phyloP scores from a whole-genome alignment of 2,797 vertebrate species.

The Pseudopleuronectes americanus region DNA sequence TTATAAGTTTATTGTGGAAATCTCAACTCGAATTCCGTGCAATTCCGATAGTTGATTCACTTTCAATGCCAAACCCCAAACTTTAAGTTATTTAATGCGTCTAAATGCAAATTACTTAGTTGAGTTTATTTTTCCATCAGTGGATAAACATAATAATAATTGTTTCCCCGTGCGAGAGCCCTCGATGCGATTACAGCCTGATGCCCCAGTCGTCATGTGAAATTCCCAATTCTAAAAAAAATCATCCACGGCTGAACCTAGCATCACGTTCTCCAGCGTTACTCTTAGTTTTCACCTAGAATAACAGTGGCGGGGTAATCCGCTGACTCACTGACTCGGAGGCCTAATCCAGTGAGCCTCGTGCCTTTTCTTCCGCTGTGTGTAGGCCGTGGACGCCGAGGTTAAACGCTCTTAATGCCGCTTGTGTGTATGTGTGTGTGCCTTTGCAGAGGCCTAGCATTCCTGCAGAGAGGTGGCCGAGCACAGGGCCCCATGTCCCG shows the following conservation, averaged over 20 bases:
- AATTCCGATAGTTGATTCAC: too few species aligned
- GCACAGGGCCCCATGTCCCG: slow-evolving; percentile 32
- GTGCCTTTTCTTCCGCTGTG: slow-evolving; percentile 27
- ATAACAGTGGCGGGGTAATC: slow-evolving; percentile 63
- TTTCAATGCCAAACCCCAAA: too few species aligned
- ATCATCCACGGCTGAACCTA: slow-evolving; percentile 35
- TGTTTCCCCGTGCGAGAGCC: slow-evolving; percentile 13
- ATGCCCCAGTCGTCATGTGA: slow-evolving; percentile 62
- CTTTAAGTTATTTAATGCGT: too few species aligned
- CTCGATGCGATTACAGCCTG: slow-evolving; percentile 46
- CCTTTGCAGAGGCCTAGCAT: slow-evolving; percentile 29
- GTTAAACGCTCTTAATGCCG: slow-evolving; percentile 30
- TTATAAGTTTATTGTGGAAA: not conserved
- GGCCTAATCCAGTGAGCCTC: slow-evolving; percentile 58
- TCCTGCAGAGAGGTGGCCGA: slow-evolving; percentile 49
- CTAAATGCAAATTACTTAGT: too few species aligned
- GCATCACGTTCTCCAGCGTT: slow-evolving; percentile 56
- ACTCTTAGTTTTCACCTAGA: slow-evolving; percentile 61
- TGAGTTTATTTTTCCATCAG: not conserved
- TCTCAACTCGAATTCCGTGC: too few species aligned
- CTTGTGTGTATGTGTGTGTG: not conserved
- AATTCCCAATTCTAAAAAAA: slow-evolving; percentile 32
- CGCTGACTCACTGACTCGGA: slow-evolving; percentile 67
- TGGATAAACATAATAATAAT: not conserved
- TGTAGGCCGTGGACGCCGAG: not conserved